Percentiles rank a stretch among this genome's conserved stretches.
Evolutionary conservation across 2,888 invertebrate species (phyloP).

Genomic region (Leucophora obtusa): DNA sequence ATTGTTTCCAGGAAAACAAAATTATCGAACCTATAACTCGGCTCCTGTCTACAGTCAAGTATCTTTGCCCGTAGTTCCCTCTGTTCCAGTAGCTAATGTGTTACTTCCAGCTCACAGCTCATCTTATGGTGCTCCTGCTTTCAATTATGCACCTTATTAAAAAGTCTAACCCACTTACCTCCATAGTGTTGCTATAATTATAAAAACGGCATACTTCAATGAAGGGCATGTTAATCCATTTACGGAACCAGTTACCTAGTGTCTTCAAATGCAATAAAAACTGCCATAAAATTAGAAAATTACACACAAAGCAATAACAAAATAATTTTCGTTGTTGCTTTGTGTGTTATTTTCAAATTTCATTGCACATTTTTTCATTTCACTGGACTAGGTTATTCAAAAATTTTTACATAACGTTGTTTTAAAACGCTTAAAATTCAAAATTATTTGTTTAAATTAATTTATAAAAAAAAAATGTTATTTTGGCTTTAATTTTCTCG

Average conservation of each 20-base stretch:
- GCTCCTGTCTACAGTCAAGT: slow-evolving; percentile 71
- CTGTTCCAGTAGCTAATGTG: slow-evolving; percentile 72
- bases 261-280: no score
- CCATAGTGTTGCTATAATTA: not conserved
- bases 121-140: slow-evolving; percentile 16
- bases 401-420: slow-evolving; percentile 26
- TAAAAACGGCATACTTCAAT: not conserved
- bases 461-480: slow-evolving; percentile 4
- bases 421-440: slow-evolving; percentile 25
- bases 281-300: no score
- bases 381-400: no score
- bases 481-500: not conserved
- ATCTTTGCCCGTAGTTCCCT: slow-evolving; percentile 69
- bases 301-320: no score
- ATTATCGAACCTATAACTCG: slow-evolving; percentile 69
- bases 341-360: no score
- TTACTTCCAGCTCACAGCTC: slow-evolving; percentile 66
- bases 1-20: slow-evolving; percentile 70
- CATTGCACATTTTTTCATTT: no score
- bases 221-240: not conserved
- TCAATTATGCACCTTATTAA: slow-evolving; percentile 22
- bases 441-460: slow-evolving; percentile 14
- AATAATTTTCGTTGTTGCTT: no score
- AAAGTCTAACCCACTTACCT: not conserved
- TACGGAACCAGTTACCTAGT: slow-evolving; percentile 34